Conservation (phyloP, 1,140 invertebrate genomes). For the Limonius californicus region DNA sequence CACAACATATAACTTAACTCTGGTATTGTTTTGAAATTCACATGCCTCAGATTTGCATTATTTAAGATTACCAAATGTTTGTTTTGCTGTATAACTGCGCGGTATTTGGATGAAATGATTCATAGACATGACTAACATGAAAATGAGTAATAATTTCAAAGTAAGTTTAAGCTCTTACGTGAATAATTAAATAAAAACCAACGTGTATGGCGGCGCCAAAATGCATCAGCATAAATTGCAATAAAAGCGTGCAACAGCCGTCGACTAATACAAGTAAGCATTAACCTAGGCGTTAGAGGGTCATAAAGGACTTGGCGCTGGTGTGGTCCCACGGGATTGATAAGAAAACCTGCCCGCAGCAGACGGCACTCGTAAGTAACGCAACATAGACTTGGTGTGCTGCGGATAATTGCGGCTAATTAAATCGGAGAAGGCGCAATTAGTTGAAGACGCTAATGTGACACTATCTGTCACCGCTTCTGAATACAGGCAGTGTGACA, state of each 20-base stretch:
- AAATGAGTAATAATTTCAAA: too few species aligned
- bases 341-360: constrained; percentile 22
- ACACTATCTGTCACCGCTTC: constrained; percentile 22
- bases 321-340: constrained; percentile 19
- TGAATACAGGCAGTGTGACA: constrained; percentile 18
- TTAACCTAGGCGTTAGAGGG: constrained; percentile 17
- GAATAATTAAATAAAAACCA: too few species aligned
- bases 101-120: too few species aligned
- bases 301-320: constrained; percentile 9
- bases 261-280: background rate
- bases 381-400: constrained; percentile 22
- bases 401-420: constrained; percentile 26
- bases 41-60: too few species aligned
- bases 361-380: constrained; percentile 23
- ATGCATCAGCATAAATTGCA: too few species aligned
- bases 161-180: too few species aligned
- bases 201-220: constrained; percentile 18
- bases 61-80: too few species aligned
- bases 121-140: too few species aligned
- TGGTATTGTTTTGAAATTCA: too few species aligned
- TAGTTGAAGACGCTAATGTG: constrained; percentile 24
- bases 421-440: constrained; percentile 26
- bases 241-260: too few species aligned
- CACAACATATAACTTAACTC: too few species aligned
- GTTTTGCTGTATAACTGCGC: too few species aligned